Conservation (phyloP, 2,797 vertebrate species). For the Parauchenoglanis ngamensis region DNA sequence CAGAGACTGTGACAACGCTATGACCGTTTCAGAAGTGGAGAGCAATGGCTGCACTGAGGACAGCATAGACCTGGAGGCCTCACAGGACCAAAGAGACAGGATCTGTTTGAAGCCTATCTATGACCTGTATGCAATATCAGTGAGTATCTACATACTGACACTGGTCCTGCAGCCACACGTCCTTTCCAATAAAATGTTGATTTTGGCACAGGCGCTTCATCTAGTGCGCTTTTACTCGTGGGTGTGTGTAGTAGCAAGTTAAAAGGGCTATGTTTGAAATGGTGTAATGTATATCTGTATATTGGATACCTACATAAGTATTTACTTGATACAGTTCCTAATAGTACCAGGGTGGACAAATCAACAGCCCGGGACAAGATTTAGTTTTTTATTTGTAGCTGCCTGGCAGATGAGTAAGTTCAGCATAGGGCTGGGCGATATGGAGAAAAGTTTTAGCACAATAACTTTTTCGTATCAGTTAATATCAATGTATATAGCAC, state of each 20-base stretch:
- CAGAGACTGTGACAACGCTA: conserved; percentile 80
- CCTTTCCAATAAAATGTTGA: background rate
- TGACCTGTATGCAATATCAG: conserved; percentile 99
- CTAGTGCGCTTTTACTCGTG: background rate
- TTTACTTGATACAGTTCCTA: background rate
- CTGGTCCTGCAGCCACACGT: background rate
- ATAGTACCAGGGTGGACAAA: background rate
- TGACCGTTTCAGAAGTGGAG: conserved; percentile 81
- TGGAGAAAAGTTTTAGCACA: too few relatives aligned
- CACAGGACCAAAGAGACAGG: conserved; percentile 85
- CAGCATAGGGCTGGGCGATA: background rate
- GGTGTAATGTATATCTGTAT: background rate
- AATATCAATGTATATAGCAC: too few relatives aligned
- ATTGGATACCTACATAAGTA: background rate
- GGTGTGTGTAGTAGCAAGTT: background rate
- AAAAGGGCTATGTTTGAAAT: background rate
- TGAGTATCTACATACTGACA: conserved; percentile 67
- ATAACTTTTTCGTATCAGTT: too few relatives aligned
- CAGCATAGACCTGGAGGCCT: conserved; percentile 80
- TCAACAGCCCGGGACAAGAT: background rate
- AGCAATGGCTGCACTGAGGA: conserved; percentile 81
- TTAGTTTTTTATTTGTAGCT: background rate
- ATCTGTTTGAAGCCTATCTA: conserved; percentile 87
- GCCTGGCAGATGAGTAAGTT: background rate
- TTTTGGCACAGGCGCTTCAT: background rate